Base-by-base conservation (phyloP, 2,888 invertebrate species). In the Alloplasta piceator region DNA sequence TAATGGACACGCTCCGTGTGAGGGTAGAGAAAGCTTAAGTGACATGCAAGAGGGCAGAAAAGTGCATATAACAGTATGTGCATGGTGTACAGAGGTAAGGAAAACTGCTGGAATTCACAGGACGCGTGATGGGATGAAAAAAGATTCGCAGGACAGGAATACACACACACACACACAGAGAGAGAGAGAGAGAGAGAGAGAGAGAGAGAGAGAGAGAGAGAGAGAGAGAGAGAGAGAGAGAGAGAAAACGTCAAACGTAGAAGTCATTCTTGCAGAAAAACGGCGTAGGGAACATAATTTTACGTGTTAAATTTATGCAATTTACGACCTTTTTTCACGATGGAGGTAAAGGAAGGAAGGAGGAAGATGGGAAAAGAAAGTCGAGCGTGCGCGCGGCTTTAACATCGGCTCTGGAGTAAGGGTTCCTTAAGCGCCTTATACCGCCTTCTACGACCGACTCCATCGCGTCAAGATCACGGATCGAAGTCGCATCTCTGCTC, bases 371-470 rank as follows among this genome's bases (percentile, higher is more conserved):
- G 50, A 68, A 60, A 61, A 78, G 72, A 46, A 55, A 72, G 76
- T 81, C 79, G 64, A 26, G 26, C 43, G 75, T 50, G 67, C 76
- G 56, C 56, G 52, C 38, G 76, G 79, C 75, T 83, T 83, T 80
- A 79, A 71, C 74, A 71, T 66, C 66, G 38, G 58, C 66, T 60
- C 56, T 55, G 74, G 63, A 74, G 71, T 79, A 72, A 80, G 74
- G 82, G 77, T 77, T 77, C 72, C 74, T 75, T 83, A 83, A 83
- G 82, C 83, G 83, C 83, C 83, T 83, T 83, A 26, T 26, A 83
- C 74, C 83, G 78, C 67, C 26, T 70, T 64, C 76, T 79, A 70
- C 80, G 82, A 79, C 82, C 80, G 82, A 78, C 77, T 80, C 79
- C 77, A 75, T 81, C 81, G 71, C 76, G 52, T 67, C 52, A 58